phyloP scores from a whole-genome alignment of 2,888 invertebrate genomes.

The Drosophila fungiperda region DNA sequence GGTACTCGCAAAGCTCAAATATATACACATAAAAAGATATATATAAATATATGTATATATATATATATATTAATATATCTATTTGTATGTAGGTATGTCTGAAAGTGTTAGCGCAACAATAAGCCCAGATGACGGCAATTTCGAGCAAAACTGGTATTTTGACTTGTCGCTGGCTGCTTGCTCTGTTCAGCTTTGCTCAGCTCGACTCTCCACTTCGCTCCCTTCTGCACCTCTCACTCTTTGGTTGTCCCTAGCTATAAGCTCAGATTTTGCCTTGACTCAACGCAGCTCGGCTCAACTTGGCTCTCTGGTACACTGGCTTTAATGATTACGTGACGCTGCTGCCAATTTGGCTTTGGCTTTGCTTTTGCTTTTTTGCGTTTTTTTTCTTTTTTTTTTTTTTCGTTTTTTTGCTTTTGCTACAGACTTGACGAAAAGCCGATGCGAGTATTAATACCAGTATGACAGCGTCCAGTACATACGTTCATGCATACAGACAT shows the following conservation, averaged over 20 bases:
- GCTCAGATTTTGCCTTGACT: constrained; percentile 18
- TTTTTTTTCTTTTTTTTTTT: too few relatives aligned
- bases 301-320: constrained; percentile 27
- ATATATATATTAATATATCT: not conserved
- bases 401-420: not conserved
- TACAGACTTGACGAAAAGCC: constrained; percentile 52
- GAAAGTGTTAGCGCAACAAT: constrained; percentile 31
- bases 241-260: constrained; percentile 6
- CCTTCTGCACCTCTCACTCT: not conserved
- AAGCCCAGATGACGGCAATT: constrained; percentile 47
- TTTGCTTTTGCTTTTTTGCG: not conserved
- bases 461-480: constrained; percentile 32
- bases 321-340: constrained; percentile 69
- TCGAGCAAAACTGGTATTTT: constrained; percentile 68
- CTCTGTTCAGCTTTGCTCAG: not conserved
- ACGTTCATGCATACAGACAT: not conserved
- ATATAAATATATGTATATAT: not conserved
- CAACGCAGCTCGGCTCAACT: constrained; percentile 4
- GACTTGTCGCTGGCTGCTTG: constrained; percentile 30
- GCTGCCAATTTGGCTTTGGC: constrained; percentile 34
- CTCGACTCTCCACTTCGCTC: not conserved
- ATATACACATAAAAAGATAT: not conserved
- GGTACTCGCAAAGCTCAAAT: constrained; percentile 11
- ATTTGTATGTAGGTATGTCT: not conserved
- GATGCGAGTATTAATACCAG: constrained; percentile 17